Evolutionary conservation across 2,797 vertebrate genomes (phyloP), one percentile per base, ranked within the genome.

Genomic region (Phyllotis vaccarum): DNA sequence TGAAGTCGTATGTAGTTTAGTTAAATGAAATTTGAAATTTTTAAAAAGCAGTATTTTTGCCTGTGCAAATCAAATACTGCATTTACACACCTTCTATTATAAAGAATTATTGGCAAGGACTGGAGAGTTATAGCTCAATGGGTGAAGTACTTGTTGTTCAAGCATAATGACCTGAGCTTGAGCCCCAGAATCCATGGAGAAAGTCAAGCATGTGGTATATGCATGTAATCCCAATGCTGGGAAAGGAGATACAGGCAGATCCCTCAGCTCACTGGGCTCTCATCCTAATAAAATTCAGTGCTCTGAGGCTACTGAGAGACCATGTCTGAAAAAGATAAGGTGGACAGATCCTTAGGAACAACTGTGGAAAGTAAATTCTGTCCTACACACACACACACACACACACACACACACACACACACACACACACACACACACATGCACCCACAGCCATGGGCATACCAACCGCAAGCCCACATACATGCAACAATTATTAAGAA

Each of bases 401-500:
- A 62, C 24, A 62, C 60, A 62, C 62, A 64, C 29, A 31, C 60
- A 62, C 60, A 70, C 16, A 27, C 12, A 22, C 29, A 22, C 46
- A 31, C 43, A 49, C 11, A 49, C 60, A 86, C 13, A 22, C 8
- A 17, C 31, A 46, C 49, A 52, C 75, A 54, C 0, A 70, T 2
- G 0, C 21, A 56, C 16, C 49, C 49, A 54, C 13, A 40, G 5
- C 19, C 9, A 34, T 58, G 68, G 54, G 49, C 13, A n/a, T 0
- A 16, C 37, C 31, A 34, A 6, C 22, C 3, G 37, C 22, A 52
- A 17, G n/a, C 29, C 29, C 54, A 31, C 64, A 64, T 16, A 76
- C 31, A 89, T 1, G 1, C 6, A 78, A 82, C 89, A 37, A 86
- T 88, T 76, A 96, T 62, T 90, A 54, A 95, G 24, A 37, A 64